A percentile compares a stretch with the other conserved stretches of the same genome.
Conservation (phyloP, 2,113 vertebrate genomes). For the Burhinus bistriatus region DNA sequence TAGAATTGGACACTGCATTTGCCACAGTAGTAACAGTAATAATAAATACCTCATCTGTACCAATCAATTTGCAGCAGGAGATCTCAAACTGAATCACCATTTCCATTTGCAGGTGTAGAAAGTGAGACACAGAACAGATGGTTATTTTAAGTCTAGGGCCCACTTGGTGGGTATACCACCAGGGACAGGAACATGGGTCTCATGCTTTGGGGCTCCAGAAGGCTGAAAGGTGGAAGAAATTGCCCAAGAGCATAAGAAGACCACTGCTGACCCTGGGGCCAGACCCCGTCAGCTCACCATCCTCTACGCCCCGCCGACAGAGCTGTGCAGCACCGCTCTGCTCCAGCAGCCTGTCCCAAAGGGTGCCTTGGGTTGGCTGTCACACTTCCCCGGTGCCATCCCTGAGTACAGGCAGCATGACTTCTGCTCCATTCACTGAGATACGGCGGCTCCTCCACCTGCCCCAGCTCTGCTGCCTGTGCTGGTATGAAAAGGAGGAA, state of each 20-base stretch:
- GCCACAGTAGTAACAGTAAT: neutral
- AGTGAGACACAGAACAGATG: neutral
- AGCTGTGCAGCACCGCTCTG: fast-evolving
- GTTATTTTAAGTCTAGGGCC: neutral
- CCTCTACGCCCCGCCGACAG: neutral
- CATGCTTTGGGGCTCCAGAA: neutral
- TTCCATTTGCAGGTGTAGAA: neutral
- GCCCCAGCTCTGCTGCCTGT: neutral
- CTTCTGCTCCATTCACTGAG: neutral
- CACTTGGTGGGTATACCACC: fast-evolving
- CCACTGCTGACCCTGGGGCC: neutral
- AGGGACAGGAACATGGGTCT: neutral
- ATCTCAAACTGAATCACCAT: neutral
- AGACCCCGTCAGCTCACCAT: neutral
- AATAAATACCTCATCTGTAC: neutral
- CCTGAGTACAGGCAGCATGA: neutral
- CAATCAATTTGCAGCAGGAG: neutral
- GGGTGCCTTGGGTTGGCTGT: neutral
- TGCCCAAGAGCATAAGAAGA: neutral
- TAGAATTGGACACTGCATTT: neutral
- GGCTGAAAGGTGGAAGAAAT: neutral
- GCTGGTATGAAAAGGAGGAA: neutral
- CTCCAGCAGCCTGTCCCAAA: neutral
- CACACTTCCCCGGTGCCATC: neutral
- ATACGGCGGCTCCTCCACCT: fast-evolving